Conservation (phyloP, 2,888 invertebrate species). For the Timandra comae region DNA sequence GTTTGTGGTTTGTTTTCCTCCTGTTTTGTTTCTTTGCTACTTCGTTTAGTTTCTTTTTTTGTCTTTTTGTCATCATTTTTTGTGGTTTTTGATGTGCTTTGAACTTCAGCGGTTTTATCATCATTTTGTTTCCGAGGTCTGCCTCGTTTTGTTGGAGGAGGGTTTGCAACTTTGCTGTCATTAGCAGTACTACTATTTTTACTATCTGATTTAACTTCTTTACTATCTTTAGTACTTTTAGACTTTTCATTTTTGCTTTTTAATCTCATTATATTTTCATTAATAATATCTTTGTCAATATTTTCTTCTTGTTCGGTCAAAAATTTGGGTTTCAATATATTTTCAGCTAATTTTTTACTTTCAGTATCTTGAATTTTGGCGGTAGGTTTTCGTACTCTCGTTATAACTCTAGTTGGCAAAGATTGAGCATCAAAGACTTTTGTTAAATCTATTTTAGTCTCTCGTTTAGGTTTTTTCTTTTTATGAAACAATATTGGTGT, state of each 20-base stretch:
- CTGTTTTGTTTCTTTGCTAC: slow-evolving; percentile 4
- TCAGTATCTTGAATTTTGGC: slow-evolving; percentile 30
- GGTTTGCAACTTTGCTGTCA: not conserved
- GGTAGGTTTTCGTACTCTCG: slow-evolving; percentile 54
- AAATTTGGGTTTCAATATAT: slow-evolving; percentile 40
- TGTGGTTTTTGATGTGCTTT: slow-evolving; percentile 2
- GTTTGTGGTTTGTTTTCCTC: too few relatives aligned
- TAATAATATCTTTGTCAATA: slow-evolving; percentile 47
- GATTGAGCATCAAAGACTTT: slow-evolving; percentile 42
- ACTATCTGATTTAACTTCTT: not conserved
- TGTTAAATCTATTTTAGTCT: slow-evolving; percentile 43
- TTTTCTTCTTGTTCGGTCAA: slow-evolving; percentile 44
- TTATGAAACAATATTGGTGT: slow-evolving; percentile 42
- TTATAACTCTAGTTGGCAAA: slow-evolving; percentile 51
- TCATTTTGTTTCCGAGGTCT: slow-evolving; percentile 3
- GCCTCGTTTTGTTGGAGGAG: slow-evolving; percentile 3
- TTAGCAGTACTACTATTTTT: not conserved
- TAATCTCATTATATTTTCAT: slow-evolving; percentile 48
- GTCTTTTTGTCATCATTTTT: slow-evolving; percentile 5
- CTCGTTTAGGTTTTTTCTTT: slow-evolving; percentile 32
- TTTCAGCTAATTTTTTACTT: slow-evolving; percentile 26
- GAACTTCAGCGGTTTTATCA: not conserved
- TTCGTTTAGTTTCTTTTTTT: slow-evolving; percentile 9
- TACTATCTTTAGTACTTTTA: slow-evolving; percentile 26
- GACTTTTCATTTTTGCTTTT: slow-evolving; percentile 36